Conservation (phyloP, 2,888 invertebrate species). For the Mimumesa dahlbomi region DNA sequence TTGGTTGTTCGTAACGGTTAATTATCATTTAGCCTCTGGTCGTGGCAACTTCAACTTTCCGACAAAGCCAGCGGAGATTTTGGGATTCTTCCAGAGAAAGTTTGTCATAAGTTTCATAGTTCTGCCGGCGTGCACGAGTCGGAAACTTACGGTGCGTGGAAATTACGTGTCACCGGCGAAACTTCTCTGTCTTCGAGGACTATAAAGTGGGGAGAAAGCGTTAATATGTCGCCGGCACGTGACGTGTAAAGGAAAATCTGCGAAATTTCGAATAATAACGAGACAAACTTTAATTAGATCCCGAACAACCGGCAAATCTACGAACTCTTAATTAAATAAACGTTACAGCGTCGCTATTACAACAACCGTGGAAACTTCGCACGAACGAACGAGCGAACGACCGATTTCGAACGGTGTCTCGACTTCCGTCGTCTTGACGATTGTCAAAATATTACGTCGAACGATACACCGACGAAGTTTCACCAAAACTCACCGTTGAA, state of each 20-base stretch:
- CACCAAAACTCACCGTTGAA: too few species aligned
- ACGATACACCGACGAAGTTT: too few species aligned
- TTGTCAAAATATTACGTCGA: too few species aligned
- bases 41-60: not conserved
- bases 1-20: too few species aligned
- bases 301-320: not conserved
- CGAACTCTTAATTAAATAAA: constrained; percentile 19
- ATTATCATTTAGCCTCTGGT: too few species aligned
- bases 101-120: constrained; percentile 14
- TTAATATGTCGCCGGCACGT: not conserved
- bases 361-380: too few species aligned
- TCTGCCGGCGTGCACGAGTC: not conserved
- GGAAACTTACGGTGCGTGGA: constrained; percentile 15
- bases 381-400: too few species aligned
- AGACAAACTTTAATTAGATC: constrained; percentile 21
- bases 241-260: constrained; percentile 1
- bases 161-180: constrained; percentile 24
- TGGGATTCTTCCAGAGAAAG: not conserved
- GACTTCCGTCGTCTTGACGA: too few species aligned
- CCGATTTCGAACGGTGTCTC: too few species aligned
- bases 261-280: constrained; percentile 22
- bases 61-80: not conserved
- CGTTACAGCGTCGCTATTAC: not conserved
- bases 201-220: not conserved
- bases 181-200: not conserved